Conservation (phyloP, 92 coral and sea anemone species). For the Ricordea florida region DNA sequence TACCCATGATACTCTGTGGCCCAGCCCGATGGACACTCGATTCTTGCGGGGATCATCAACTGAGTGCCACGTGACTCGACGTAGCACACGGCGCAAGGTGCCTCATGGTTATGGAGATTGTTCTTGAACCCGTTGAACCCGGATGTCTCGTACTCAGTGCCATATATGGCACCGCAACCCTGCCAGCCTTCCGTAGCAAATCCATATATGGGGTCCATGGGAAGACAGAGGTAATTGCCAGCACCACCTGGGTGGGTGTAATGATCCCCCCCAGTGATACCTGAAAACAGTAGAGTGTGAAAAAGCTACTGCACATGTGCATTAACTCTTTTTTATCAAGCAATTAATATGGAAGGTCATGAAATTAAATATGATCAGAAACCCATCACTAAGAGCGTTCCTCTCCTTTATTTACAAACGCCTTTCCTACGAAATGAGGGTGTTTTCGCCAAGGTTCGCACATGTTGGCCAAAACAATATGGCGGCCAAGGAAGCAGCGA, state of each 20-base stretch:
- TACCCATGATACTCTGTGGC: slow-evolving; percentile 85
- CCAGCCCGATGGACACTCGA: slow-evolving; percentile 86
- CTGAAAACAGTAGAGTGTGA: not conserved
- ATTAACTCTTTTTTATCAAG: not conserved
- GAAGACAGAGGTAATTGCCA: slow-evolving; percentile 42
- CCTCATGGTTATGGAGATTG: slow-evolving; percentile 55
- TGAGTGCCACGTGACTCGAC: slow-evolving; percentile 75
- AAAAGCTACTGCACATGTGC: not conserved
- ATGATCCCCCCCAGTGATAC: slow-evolving; percentile 28
- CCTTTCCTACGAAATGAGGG: no score
- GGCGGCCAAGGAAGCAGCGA: no score
- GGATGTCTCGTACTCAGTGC: slow-evolving; percentile 59
- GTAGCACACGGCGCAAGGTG: slow-evolving; percentile 82
- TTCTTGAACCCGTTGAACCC: slow-evolving; percentile 32
- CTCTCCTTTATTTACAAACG: no score
- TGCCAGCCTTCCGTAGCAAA: slow-evolving; percentile 4
- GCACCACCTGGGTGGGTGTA: slow-evolving; percentile 38
- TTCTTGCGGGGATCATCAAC: slow-evolving; percentile 82
- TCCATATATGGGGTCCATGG: slow-evolving; percentile 43
- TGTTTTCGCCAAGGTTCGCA: no score
- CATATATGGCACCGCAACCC: slow-evolving; percentile 17
- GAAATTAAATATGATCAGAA: no score
- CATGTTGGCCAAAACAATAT: no score
- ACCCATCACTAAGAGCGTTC: no score
- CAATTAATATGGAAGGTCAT: not conserved